Evolutionary conservation across 2,888 invertebrate genomes (phyloP).

Genomic region (Zygogramma bicolorata): DNA sequence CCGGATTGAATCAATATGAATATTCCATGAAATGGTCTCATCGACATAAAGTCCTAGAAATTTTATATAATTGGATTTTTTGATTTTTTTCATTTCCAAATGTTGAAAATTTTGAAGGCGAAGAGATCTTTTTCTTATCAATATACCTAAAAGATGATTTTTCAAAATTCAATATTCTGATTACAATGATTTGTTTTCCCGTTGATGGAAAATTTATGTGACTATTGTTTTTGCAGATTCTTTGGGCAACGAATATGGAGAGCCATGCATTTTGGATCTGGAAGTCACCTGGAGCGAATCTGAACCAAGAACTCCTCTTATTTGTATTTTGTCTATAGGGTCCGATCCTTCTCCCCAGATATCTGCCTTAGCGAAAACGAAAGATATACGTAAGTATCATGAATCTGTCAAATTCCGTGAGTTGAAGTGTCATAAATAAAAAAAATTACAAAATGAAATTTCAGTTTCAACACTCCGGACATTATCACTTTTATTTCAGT

Average conservation of each 20-base stretch:
- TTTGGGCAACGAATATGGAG: constrained; percentile 88
- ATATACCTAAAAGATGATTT: too few species aligned
- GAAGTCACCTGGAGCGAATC: constrained; percentile 93
- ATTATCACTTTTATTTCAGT: too few species aligned
- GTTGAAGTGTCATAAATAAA: too few species aligned
- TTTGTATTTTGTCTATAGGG: constrained; percentile 94
- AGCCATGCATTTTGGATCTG: constrained; percentile 91
- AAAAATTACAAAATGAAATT: too few species aligned
- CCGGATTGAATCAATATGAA: too few species aligned
- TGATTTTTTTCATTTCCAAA: too few species aligned
- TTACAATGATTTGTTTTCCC: neutral
- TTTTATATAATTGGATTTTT: too few species aligned
- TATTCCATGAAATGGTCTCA: too few species aligned
- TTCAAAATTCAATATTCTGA: neutral
- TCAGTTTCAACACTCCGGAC: too few species aligned
- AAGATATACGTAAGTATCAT: constrained; percentile 79
- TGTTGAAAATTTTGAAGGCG: too few species aligned
- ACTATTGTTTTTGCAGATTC: constrained; percentile 79
- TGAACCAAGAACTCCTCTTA: constrained; percentile 87
- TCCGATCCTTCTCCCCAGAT: constrained; percentile 98
- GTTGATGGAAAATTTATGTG: neutral
- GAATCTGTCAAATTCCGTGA: neutral
- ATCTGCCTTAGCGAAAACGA: constrained; percentile 85
- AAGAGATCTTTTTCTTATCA: too few species aligned
- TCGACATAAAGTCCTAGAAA: too few species aligned